These are phyloP conservation scores for Macrostomum lignano DNA, from an alignment of 1,140 invertebrate genomes.

Conservation along the genomic window DNA sequence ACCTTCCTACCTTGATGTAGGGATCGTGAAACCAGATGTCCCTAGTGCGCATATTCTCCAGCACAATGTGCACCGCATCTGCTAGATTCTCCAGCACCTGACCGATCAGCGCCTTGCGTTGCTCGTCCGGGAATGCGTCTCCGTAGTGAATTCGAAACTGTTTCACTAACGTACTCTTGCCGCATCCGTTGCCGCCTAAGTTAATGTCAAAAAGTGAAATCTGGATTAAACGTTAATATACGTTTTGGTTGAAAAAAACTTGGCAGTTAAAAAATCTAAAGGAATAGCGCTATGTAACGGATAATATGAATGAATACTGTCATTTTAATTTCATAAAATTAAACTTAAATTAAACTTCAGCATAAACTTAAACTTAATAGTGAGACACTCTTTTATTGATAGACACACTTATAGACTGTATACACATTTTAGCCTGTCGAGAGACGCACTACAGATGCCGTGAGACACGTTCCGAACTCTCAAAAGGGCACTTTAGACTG, in stretches of 20 bases:
- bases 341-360: background rate
- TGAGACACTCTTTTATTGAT: too few relatives aligned
- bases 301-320: background rate
- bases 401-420: too few relatives aligned
- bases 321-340: too few relatives aligned
- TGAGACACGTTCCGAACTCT: too few relatives aligned
- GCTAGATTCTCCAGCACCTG: conserved; percentile 14
- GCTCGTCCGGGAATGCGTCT: conserved; percentile 12
- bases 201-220: background rate
- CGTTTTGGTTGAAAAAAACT: too few relatives aligned
- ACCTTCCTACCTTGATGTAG: conserved; percentile 10
- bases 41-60: conserved; percentile 12
- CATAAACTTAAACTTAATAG: background rate
- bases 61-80: conserved; percentile 11
- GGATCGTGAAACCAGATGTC: conserved; percentile 9
- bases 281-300: too few relatives aligned
- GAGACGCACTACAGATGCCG: too few relatives aligned
- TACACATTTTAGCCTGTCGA: too few relatives aligned
- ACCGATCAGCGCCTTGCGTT: conserved; percentile 9
- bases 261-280: background rate
- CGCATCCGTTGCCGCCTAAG: background rate
- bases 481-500: too few relatives aligned
- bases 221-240: too few relatives aligned
- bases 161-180: conserved; percentile 12
- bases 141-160: conserved; percentile 17